Evolutionary conservation across 1,140 invertebrate genomes (phyloP).

Genomic region (Eriosoma lanigerum): DNA sequence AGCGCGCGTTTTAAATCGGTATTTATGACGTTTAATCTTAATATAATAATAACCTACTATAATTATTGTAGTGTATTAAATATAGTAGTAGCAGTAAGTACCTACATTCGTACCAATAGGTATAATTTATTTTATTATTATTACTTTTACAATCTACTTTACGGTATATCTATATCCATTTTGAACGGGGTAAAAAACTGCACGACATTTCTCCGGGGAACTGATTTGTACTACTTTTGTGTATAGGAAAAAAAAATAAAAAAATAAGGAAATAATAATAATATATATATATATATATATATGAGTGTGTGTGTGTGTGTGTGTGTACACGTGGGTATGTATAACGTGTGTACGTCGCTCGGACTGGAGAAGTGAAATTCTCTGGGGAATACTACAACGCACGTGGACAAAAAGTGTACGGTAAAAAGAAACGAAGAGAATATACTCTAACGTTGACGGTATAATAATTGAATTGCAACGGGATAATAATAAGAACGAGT

Average conservation of each 20-base stretch:
- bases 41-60: too few relatives aligned
- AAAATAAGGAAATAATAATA: background rate
- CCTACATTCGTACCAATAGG: too few relatives aligned
- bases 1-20: background rate
- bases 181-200: background rate
- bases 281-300: too few relatives aligned
- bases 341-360: slow-evolving; percentile 9
- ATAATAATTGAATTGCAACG: slow-evolving; percentile 39
- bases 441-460: slow-evolving; percentile 17
- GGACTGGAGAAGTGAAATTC: slow-evolving; percentile 15
- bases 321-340: slow-evolving; percentile 3
- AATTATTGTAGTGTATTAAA: too few relatives aligned
- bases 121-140: slow-evolving; percentile 13
- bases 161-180: background rate
- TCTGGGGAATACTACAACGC: slow-evolving; percentile 4
- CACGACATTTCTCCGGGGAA: slow-evolving; percentile 12
- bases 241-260: too few relatives aligned
- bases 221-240: slow-evolving; percentile 3
- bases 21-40: background rate
- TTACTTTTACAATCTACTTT: background rate
- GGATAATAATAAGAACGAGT: slow-evolving; percentile 22
- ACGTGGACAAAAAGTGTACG: background rate
- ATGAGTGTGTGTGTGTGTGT: slow-evolving; percentile 23
- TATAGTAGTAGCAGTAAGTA: too few relatives aligned
- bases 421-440: slow-evolving; percentile 22